Evolutionary conservation across 2,888 invertebrate species (phyloP), one percentile per base, ranked within the genome.

Genomic region (Campaea margaritaria): DNA sequence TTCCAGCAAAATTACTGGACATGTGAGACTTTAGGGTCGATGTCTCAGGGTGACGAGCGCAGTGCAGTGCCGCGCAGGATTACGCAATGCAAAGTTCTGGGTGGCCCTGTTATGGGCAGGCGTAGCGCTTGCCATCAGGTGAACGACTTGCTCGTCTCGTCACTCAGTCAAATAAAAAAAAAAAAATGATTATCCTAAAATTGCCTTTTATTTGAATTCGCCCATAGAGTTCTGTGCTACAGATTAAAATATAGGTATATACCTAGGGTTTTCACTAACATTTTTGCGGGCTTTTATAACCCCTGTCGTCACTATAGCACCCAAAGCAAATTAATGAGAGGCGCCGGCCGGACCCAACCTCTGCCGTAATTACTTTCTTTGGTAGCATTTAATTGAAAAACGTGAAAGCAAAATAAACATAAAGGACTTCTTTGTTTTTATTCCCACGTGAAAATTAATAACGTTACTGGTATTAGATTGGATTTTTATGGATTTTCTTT

Each of bases 351-450:
- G 43, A 28, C 44, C 57, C 49, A 14, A 28, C 38, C 48, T 16
- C 57, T 10, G 38, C 39, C 52, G 41, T 59, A 62, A 65, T 63
- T 58, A 62, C 49, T 63, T 42, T 53, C 42, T 54, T 58, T 52
- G 45, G n/a, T 46, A 39, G 46, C 21, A 27, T 54, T 47, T 52
- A 57, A 61, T 57, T 55, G 57, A 65, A 69, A 55, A 65, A 54
- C 56, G 64, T 57, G 56, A 69, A 66, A 64, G 54, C 34, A 11
- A 34, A 34, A 34, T 11, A 34, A 34, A 11, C 2, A 9, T n/a
- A 36, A n/a, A n/a, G 12, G 12, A 12, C 1, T 12, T n/a, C 12
- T n/a, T 36, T 12, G 7, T 36, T 36, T 36, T 12, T 11, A 11
- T 12, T 15, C 41, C 36, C 60, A 58, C 44, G 28, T 44, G 50